phyloP scores from a whole-genome alignment of 2,888 invertebrate genomes.

The Eupithecia abbreviata region DNA sequence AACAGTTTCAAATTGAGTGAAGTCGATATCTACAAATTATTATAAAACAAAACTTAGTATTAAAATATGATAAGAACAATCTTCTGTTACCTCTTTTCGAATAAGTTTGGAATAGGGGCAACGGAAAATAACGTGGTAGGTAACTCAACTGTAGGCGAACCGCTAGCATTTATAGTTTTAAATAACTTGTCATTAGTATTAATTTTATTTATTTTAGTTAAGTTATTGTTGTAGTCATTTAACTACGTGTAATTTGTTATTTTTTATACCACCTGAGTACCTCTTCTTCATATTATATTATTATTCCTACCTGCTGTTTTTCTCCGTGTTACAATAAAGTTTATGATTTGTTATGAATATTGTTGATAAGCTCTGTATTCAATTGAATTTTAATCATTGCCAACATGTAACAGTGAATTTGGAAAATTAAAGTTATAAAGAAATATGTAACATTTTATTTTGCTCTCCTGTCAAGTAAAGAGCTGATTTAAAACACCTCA shows the following conservation, averaged over 20 bases:
- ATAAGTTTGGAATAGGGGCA: slow-evolving; percentile 73
- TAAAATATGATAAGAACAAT: slow-evolving; percentile 75
- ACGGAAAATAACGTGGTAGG: slow-evolving; percentile 75
- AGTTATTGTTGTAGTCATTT: slow-evolving; percentile 71
- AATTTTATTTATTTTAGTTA: slow-evolving; percentile 81
- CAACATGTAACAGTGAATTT: slow-evolving; percentile 49
- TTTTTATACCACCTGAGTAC: slow-evolving; percentile 81
- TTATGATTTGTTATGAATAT: slow-evolving; percentile 55
- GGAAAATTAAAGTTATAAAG: slow-evolving; percentile 58
- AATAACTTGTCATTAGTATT: slow-evolving; percentile 84
- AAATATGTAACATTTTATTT: slow-evolving; percentile 49
- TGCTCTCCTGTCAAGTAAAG: not conserved
- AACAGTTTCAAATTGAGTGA: slow-evolving; percentile 45
- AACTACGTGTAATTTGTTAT: slow-evolving; percentile 73
- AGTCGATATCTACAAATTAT: slow-evolving; percentile 54
- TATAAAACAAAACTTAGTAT: slow-evolving; percentile 67
- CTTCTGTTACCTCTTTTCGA: slow-evolving; percentile 82
- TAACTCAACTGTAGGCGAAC: slow-evolving; percentile 76
- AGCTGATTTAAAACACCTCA: not conserved
- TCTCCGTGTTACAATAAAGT: slow-evolving; percentile 55
- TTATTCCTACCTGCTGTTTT: slow-evolving; percentile 44
- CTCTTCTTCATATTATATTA: slow-evolving; percentile 74
- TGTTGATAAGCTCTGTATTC: slow-evolving; percentile 38
- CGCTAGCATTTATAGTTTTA: slow-evolving; percentile 78
- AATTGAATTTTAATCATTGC: slow-evolving; percentile 39